Base-by-base conservation (phyloP, 2,113 vertebrate genomes). In the Eurystomus gularis region DNA sequence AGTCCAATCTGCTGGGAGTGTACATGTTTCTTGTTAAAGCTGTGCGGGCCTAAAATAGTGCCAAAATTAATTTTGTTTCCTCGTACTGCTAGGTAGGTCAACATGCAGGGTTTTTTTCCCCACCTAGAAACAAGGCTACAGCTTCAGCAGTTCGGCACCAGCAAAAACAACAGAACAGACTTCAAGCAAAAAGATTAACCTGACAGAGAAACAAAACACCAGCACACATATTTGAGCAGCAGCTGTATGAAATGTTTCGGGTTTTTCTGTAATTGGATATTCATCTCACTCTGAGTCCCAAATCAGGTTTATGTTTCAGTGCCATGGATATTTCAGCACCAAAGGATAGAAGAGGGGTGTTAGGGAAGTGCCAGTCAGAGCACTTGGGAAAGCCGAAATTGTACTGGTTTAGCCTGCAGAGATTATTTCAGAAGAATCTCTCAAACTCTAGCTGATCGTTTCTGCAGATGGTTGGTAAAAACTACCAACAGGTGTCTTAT, bases 61-160 rank as follows among this genome's bases (percentile, higher is more conserved):
- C 55, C 62, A 83, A 90, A 90, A 94, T 92, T 90, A 90, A 87
- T 95, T 91, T 90, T 83, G n/a, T 95, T 96, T 90, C 62, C 66
- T 86, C 5, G 1, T 84, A 71, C 40, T 69, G 49, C 87, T 94
- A 96, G 90, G 87, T 96, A 95, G 95, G 92, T 93, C 92, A 96
- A 82, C 25, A 55, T 12, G 33, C 82, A 72, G 9, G 3, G 0
- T 69, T 42, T 16, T 31, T 39, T 76, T 76, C 8, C 68, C 65
- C 87, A 86, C 49, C 68, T 66, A 89, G 85, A 95, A 94, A 93
- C 28, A 86, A 95, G 82, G 87, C 84, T 88, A 72, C 19, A 73
- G 75, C 62, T 86, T 90, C 2, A 3, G 66, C 82, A 96, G 44
- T 73, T 71, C 84, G 86, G 37, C 62, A 87, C 37, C 82, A 94